Evolutionary conservation across 53 echinoderm and acorn worm species (phyloP).

Genomic region (Astropecten irregularis): DNA sequence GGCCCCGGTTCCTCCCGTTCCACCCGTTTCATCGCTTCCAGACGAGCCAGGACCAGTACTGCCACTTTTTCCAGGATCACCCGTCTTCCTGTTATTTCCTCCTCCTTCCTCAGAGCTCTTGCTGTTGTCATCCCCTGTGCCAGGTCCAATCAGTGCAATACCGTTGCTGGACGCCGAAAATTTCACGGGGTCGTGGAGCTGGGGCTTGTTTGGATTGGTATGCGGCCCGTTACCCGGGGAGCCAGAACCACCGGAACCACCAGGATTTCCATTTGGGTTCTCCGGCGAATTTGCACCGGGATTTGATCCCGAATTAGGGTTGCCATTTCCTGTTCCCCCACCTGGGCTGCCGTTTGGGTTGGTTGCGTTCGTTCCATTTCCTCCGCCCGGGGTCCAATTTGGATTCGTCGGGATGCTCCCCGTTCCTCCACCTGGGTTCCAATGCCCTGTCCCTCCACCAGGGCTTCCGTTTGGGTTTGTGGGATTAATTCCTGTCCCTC

Average conservation of each 20-base stretch:
- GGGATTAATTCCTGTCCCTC: no score
- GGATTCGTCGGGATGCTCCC: not conserved
- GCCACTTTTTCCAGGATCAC: not conserved
- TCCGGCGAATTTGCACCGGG: not conserved
- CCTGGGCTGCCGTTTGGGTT: no score
- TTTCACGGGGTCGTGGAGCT: slow-evolving; percentile 13
- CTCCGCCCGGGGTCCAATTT: slow-evolving; percentile 10
- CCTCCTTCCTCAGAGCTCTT: slow-evolving; percentile 38
- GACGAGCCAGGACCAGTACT: not conserved
- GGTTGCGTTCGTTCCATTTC: no score
- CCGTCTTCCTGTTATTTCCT: not conserved
- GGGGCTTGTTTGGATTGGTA: not conserved
- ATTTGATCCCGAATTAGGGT: not conserved
- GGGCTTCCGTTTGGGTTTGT: not conserved
- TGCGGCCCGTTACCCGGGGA: no score
- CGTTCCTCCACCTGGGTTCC: slow-evolving; percentile 16
- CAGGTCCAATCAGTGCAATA: not conserved
- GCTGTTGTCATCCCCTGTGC: slow-evolving; percentile 11
- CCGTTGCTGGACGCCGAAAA: not conserved
- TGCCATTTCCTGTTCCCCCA: no score
- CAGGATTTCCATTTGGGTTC: not conserved
- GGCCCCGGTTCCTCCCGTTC: not conserved
- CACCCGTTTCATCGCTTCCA: not conserved
- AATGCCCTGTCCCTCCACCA: not conserved
- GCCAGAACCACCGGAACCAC: not conserved